Evolutionary conservation across 1,140 invertebrate genomes (phyloP).

Genomic region (Tribolium madens): DNA sequence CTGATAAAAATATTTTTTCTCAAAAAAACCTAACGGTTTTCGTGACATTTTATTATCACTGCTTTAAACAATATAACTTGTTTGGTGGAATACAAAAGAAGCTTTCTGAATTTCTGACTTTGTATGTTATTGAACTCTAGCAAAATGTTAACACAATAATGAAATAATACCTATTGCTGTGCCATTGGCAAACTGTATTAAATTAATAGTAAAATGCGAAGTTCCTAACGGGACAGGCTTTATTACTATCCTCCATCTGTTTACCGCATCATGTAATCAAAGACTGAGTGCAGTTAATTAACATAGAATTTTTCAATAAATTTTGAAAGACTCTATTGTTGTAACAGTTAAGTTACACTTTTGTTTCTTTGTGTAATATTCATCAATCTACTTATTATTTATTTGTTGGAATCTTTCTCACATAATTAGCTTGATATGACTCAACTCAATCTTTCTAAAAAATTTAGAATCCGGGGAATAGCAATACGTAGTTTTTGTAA

Average conservation of each 20-base stretch:
- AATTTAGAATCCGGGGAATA: not conserved
- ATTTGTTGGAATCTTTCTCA: not conserved
- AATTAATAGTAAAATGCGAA: not conserved
- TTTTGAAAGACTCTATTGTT: not conserved
- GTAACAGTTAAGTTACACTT: not conserved
- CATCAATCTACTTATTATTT: not conserved
- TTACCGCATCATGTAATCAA: not conserved
- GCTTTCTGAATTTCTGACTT: too few species aligned
- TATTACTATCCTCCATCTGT: not conserved
- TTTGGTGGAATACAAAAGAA: too few species aligned
- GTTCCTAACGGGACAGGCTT: not conserved
- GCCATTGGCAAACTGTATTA: not conserved
- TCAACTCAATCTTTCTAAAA: not conserved
- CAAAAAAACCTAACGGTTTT: not conserved
- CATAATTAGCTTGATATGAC: not conserved
- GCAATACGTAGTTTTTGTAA: not conserved
- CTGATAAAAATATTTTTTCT: not conserved
- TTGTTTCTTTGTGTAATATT: not conserved
- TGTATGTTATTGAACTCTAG: not conserved
- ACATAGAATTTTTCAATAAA: not conserved
- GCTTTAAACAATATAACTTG: too few species aligned
- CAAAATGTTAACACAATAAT: not conserved
- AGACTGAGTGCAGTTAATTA: not conserved
- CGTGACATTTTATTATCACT: too few species aligned
- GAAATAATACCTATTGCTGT: not conserved